Base-by-base conservation (phyloP, 2,888 invertebrate genomes). In the Morinoia aosen region DNA sequence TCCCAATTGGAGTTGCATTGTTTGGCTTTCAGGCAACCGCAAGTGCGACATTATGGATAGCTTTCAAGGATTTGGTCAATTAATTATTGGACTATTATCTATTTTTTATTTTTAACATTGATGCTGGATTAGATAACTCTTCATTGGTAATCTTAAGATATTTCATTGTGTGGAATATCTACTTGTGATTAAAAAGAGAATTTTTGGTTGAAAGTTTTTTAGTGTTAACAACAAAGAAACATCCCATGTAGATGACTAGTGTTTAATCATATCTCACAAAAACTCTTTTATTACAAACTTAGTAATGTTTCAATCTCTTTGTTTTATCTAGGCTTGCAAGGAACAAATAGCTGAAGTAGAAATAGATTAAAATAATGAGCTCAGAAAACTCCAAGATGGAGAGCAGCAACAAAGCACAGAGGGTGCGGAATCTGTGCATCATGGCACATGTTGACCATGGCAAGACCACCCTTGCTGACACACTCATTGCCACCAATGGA, bases 391-490 rank as follows among this genome's bases (percentile, higher is more conserved):
- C 76, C 16, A 76, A 76, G 25, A 76, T 76, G 76, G 76, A 76
- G 76, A 76, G 76, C 76, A 76, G 25, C 33, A 76, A 33, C 25
- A 76, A 76, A 33, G 93, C 93, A 48, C 57, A 93, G 10, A 56
- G 93, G 33, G 93, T 93, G 39, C 98, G 99, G 95, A 99, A 99
- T 97, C 98, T 99, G 97, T 99, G 99, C 97, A 99, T 99, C 97
- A 98, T 99, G 97, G 99, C 99, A 25, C 99, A 99, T 98, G 99
- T 99, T 96, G 99, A 99, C 97, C 99, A 99, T 98, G 99, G 99
- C 0, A 99, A 99, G 97, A 99, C 99, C 0, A 99, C 99, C 0
- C 97, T 99, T 97, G 99, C 99, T 0, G 99, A 99, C 97, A 98
- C 98, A 90, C 97, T 99, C 96, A 98, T 99, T 97, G 99, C 99